Percentiles rank a stretch among this genome's conserved stretches.
phyloP scores from a whole-genome alignment of 2,888 invertebrate genomes.

The Ormyrus thymus region DNA sequence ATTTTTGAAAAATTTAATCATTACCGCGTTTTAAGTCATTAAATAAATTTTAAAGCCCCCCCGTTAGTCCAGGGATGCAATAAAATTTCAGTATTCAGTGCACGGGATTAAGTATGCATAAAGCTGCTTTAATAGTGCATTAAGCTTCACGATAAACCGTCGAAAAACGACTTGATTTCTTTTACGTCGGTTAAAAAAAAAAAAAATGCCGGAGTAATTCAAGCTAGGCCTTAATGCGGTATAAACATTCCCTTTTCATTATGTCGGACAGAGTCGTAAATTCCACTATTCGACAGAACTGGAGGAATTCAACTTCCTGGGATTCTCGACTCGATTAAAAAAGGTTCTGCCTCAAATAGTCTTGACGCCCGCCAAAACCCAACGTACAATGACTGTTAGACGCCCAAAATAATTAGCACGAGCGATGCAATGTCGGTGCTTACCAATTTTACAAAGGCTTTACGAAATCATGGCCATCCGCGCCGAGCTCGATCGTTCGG shows the following conservation, averaged over 20 bases:
- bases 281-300: conserved; percentile 19
- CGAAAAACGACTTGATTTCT: too few relatives aligned
- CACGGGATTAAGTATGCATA: not conserved
- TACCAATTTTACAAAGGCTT: too few relatives aligned
- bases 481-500: too few relatives aligned
- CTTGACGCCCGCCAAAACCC: conserved; percentile 15
- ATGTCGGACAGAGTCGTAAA: conserved; percentile 37
- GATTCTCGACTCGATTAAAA: conserved; percentile 29
- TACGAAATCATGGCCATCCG: too few relatives aligned
- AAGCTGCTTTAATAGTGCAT: not conserved
- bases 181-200: too few relatives aligned
- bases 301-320: conserved; percentile 7
- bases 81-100: not conserved
- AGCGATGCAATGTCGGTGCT: not conserved
- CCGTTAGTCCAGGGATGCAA: not conserved
- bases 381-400: not conserved
- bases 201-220: not conserved
- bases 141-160: conserved; percentile 16
- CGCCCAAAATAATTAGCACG: not conserved
- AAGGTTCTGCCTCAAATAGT: conserved; percentile 9
- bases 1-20: too few relatives aligned
- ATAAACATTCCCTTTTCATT: conserved; percentile 18
- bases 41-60: not conserved
- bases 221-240: conserved; percentile 8
- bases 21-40: not conserved